Evolutionary conservation across 2,797 vertebrate species (phyloP).

Genomic region (Anguilla anguilla): DNA sequence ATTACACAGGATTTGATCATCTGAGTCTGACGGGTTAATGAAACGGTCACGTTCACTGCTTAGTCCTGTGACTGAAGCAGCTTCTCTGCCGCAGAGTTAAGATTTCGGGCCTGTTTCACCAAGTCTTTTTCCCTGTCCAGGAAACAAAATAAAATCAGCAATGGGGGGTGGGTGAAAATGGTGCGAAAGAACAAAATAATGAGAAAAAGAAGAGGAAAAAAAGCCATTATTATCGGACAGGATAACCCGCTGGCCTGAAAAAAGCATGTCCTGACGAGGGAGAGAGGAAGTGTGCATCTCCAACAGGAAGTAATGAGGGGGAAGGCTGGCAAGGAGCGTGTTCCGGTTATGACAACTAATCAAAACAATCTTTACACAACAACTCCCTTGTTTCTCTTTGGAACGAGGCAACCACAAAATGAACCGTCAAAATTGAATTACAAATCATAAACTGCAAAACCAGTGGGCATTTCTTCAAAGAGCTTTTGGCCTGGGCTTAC

Average conservation of each 20-base stretch:
- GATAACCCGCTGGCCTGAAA: neutral
- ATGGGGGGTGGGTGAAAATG: constrained; percentile 61
- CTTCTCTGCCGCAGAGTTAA: constrained; percentile 90
- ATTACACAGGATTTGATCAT: constrained; percentile 59
- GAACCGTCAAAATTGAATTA: neutral
- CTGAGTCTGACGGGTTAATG: constrained; percentile 46
- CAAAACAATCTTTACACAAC: neutral
- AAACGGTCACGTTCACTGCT: constrained; percentile 43
- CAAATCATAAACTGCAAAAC: neutral
- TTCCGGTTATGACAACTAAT: neutral
- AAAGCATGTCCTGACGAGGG: constrained; percentile 7
- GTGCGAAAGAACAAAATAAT: constrained; percentile 51
- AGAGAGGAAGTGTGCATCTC: constrained; percentile 23
- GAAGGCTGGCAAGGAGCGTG: neutral
- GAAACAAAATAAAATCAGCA: constrained; percentile 49
- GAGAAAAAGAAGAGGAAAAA: constrained; percentile 66
- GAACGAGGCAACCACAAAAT: neutral
- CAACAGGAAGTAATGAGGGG: constrained; percentile 28
- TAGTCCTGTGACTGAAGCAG: constrained; percentile 91
- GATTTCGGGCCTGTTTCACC: constrained; percentile 95
- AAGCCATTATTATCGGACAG: constrained; percentile 52
- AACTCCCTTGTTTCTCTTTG: neutral
- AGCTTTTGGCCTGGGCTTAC: neutral
- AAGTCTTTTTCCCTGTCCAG: constrained; percentile 89
- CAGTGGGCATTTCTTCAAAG: neutral